Conservation (phyloP, 1,140 invertebrate species). For the Euwallacea similis region DNA sequence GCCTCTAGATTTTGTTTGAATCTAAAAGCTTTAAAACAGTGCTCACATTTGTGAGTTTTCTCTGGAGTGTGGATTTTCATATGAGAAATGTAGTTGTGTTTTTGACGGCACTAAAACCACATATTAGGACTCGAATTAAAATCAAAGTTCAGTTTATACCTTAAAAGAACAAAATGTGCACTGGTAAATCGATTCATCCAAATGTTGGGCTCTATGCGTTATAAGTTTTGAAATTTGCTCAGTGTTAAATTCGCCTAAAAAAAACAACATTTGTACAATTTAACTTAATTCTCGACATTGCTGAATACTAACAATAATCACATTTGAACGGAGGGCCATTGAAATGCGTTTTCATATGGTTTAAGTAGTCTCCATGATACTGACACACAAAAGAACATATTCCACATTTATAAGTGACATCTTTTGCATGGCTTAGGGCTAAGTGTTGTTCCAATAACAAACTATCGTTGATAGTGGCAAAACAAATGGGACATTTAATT, state of each 20-base stretch:
- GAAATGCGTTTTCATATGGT: slow-evolving; percentile 68
- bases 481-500: slow-evolving; percentile 59
- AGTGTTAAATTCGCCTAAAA: slow-evolving; percentile 47
- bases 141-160: slow-evolving; percentile 1
- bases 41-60: slow-evolving; percentile 52
- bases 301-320: slow-evolving; percentile 59
- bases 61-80: slow-evolving; percentile 52
- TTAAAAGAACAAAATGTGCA: slow-evolving; percentile 58
- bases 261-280: neutral
- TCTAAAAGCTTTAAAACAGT: slow-evolving; percentile 51
- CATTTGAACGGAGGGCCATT: slow-evolving; percentile 66
- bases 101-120: slow-evolving; percentile 54
- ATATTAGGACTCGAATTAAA: neutral
- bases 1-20: slow-evolving; percentile 60
- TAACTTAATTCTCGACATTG: neutral
- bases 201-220: slow-evolving; percentile 50
- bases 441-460: slow-evolving; percentile 59
- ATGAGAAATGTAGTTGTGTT: slow-evolving; percentile 57
- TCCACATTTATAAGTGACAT: slow-evolving; percentile 65
- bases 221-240: slow-evolving; percentile 52
- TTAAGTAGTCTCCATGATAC: slow-evolving; percentile 66
- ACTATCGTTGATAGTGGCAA: slow-evolving; percentile 56
- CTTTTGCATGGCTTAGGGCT: slow-evolving; percentile 58
- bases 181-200: slow-evolving; percentile 52
- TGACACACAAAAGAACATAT: slow-evolving; percentile 66